Conservation (phyloP, 92 coral and sea anemone species). For the Zoanthus sansibaricus region DNA sequence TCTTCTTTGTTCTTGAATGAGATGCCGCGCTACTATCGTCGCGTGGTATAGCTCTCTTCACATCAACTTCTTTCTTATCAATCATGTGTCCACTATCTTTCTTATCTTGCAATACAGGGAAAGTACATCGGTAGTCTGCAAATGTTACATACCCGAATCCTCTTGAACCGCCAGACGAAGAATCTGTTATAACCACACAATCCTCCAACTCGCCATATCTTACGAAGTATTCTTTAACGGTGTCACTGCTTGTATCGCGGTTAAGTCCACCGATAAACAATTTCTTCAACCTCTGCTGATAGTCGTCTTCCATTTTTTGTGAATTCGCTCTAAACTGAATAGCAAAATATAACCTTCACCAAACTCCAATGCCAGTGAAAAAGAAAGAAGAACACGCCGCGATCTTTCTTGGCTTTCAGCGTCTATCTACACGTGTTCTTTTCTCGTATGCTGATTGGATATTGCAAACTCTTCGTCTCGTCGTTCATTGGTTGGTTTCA, state of each 20-base stretch:
- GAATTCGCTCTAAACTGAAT: background rate
- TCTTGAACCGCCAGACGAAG: slow-evolving; percentile 65
- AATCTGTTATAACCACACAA: slow-evolving; percentile 77
- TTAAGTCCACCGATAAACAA: slow-evolving; percentile 92
- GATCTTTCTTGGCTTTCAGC: background rate
- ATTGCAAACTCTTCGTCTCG: background rate
- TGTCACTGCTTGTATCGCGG: slow-evolving; percentile 77
- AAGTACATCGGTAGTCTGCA: slow-evolving; percentile 55
- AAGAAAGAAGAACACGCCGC: background rate
- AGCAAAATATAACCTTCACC: background rate
- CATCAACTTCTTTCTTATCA: slow-evolving; percentile 90
- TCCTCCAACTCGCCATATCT: slow-evolving; percentile 76
- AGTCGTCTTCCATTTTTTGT: slow-evolving; percentile 25
- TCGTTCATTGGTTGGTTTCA: slow-evolving; percentile 26
- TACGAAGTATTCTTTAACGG: slow-evolving; percentile 76
- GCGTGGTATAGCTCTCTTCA: slow-evolving; percentile 95
- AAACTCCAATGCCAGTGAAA: too few relatives aligned
- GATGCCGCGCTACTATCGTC: slow-evolving; percentile 77
- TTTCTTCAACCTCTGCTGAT: slow-evolving; percentile 76
- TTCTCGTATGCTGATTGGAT: slow-evolving; percentile 38
- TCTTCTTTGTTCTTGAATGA: slow-evolving; percentile 85
- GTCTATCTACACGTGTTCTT: slow-evolving; percentile 27
- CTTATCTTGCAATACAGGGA: slow-evolving; percentile 70
- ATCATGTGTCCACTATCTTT: slow-evolving; percentile 65
- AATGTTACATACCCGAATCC: slow-evolving; percentile 97